Conservation (phyloP, 2,888 invertebrate genomes). For the Acrocyrtus sp. region DNA sequence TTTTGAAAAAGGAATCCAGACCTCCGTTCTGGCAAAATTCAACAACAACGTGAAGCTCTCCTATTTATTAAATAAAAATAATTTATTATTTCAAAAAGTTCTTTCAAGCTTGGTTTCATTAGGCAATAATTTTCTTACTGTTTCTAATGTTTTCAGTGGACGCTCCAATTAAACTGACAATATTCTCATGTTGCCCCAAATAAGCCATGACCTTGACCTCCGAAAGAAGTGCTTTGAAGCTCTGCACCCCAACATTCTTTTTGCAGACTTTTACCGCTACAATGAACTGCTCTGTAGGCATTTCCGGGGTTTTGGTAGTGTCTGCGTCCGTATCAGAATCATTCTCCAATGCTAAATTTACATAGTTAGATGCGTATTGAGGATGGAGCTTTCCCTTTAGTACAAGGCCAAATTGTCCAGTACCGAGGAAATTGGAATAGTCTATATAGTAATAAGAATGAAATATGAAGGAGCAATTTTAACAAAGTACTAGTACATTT, state of each 20-base stretch:
- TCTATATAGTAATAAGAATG: background rate
- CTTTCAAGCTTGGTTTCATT: background rate
- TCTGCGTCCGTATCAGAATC: too few relatives aligned
- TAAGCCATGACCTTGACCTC: constrained; percentile 56
- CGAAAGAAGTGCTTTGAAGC: constrained; percentile 51
- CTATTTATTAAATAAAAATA: constrained; percentile 4
- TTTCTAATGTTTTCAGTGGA: constrained; percentile 46
- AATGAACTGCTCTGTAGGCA: background rate
- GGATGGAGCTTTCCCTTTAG: background rate
- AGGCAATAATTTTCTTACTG: constrained; percentile 9
- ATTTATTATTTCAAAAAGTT: background rate
- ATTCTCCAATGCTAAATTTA: background rate
- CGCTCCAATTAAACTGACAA: constrained; percentile 49
- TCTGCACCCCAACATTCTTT: constrained; percentile 28
- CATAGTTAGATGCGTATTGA: background rate
- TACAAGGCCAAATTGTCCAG: constrained; percentile 22
- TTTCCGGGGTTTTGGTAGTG: background rate
- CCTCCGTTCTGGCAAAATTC: constrained; percentile 53
- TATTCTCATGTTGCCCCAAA: constrained; percentile 48
- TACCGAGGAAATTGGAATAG: background rate
- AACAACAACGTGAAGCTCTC: constrained; percentile 46
- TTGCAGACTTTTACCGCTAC: constrained; percentile 53
- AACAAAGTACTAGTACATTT: too few relatives aligned
- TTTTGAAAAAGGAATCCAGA: constrained; percentile 34
- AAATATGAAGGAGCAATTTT: too few relatives aligned